Conservation (phyloP, 2,888 invertebrate genomes). For the Spilosoma lubricipeda region DNA sequence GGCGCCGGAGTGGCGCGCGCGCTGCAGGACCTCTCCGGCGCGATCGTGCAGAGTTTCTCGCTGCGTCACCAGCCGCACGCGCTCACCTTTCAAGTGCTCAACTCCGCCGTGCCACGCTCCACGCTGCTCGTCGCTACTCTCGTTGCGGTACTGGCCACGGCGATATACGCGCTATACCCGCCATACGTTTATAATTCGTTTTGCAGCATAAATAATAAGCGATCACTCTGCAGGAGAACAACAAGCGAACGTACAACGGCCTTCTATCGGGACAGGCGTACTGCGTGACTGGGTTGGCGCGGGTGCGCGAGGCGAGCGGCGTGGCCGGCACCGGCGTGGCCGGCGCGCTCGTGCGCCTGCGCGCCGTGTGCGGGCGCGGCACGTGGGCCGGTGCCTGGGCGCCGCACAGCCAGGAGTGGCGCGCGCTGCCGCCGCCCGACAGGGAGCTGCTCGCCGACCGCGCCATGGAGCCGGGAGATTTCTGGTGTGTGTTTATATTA, state of each 20-base stretch:
- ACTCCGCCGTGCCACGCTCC: constrained; percentile 90
- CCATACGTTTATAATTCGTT: neutral
- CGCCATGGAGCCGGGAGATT: constrained; percentile 59
- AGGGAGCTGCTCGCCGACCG: constrained; percentile 87
- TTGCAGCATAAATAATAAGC: neutral
- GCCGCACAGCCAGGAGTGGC: constrained; percentile 90
- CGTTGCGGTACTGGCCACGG: constrained; percentile 42
- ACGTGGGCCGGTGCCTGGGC: constrained; percentile 91
- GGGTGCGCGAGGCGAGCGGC: constrained; percentile 82
- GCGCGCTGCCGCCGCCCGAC: constrained; percentile 87
- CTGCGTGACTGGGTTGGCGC: constrained; percentile 90
- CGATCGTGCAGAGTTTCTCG: constrained; percentile 91
- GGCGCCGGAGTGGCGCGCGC: constrained; percentile 87
- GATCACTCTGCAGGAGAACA: constrained; percentile 13
- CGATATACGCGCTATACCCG: too few relatives aligned
- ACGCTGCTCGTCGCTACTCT: constrained; percentile 88
- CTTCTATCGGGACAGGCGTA: constrained; percentile 90
- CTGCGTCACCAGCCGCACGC: constrained; percentile 88
- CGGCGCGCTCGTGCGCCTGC: constrained; percentile 75
- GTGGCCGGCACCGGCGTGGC: constrained; percentile 54
- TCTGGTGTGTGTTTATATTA: constrained; percentile 52
- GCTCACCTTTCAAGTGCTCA: constrained; percentile 89
- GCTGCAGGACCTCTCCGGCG: constrained; percentile 91
- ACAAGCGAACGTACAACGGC: constrained; percentile 77
- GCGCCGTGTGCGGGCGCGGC: constrained; percentile 86